Evolutionary conservation across 2,113 vertebrate species (phyloP).

Genomic region (Dasyurus viverrinus): DNA sequence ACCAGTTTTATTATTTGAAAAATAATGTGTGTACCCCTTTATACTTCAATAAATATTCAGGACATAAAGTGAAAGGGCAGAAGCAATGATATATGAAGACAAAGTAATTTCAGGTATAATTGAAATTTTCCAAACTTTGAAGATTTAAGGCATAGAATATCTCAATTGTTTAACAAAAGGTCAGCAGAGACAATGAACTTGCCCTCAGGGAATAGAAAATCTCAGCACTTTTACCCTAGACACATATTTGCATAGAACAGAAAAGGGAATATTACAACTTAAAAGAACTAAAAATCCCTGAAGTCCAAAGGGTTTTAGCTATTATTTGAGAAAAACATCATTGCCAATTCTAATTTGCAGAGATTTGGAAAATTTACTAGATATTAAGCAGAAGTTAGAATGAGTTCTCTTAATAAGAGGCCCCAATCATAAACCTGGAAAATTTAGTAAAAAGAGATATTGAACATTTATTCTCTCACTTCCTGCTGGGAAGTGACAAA

Average conservation of each 20-base stretch:
- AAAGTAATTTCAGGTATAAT: background rate
- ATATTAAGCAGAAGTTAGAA: background rate
- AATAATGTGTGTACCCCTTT: background rate
- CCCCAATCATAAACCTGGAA: background rate
- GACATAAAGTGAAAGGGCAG: background rate
- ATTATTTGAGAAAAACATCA: background rate
- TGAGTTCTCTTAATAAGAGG: background rate
- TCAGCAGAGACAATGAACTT: too few relatives aligned
- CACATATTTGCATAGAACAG: background rate
- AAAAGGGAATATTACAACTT: background rate
- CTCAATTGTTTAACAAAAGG: too few relatives aligned
- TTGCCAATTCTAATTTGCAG: background rate
- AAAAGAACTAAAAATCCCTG: background rate
- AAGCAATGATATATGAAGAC: background rate
- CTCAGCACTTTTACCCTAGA: background rate
- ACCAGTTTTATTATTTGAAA: background rate
- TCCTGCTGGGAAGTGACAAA: too few relatives aligned
- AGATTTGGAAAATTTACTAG: background rate
- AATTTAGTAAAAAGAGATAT: background rate
- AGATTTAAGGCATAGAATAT: too few relatives aligned
- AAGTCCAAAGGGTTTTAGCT: background rate
- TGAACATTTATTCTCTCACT: too few relatives aligned
- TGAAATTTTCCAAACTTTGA: background rate
- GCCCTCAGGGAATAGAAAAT: background rate
- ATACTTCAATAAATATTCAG: background rate